Base-by-base conservation (phyloP, 2,888 invertebrate species). In the Campoplex capitator region DNA sequence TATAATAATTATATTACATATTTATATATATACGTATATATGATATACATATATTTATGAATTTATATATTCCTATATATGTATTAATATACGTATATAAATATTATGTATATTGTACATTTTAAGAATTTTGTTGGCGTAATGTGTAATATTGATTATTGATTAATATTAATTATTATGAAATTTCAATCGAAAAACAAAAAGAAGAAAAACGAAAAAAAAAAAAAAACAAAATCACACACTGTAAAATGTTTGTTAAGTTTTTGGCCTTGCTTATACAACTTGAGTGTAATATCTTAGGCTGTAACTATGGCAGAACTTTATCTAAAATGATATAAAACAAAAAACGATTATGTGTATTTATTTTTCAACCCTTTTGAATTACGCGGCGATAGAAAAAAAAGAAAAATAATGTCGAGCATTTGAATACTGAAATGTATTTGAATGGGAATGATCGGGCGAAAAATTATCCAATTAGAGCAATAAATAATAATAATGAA, bases 211-310 rank as follows among this genome's bases (percentile, higher is more conserved):
- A 23, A 23, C 23, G n/a, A 23, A 23, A 0, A 23, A 23, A 4
- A 6, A 38, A 38, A 6, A 38, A 38, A 38, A 38, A 38, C 38
- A 38, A 38, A 38, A 38, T 38, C 38, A 79, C 91, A 91, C 89
- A 91, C 90, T 94, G 94, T 94, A 93, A 93, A 94, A 94, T 93
- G 93, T 94, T 94, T 94, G 94, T 94, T 94, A 94, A 94, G 94
- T 94, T 94, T 94, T 93, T 93, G 94, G 93, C 93, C 92, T 94
- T 93, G 93, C 94, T 94, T 94, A 93, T 92, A 90, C 91, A 91
- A 90, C 90, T 92, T 91, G 91, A 91, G 91, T 93, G 93, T 93
- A 93, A 92, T 94, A 93, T 93, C 93, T 93, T 94, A 94, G 92
- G 92, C 91, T 93, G 93, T 94, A 94, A 93, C 91, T 91, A 92